Evolutionary conservation across 1,140 invertebrate genomes (phyloP).

Genomic region (Sarcophaga peregrina): DNA sequence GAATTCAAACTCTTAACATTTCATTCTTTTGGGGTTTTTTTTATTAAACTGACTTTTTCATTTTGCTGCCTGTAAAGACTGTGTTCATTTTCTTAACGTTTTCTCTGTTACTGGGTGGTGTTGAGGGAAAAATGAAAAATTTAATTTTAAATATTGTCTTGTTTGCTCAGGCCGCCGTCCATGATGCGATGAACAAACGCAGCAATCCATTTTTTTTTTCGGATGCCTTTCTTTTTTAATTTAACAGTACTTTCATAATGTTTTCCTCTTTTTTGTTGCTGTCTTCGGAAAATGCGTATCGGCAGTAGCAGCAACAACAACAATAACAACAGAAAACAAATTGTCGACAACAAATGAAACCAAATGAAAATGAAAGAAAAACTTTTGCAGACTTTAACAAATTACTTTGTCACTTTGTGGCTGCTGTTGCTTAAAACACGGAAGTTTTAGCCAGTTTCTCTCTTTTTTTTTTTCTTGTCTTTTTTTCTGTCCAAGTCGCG

Average conservation of each 20-base stretch:
- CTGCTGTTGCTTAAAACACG: conserved; percentile 35
- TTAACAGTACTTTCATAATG: not conserved
- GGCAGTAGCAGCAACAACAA: not conserved
- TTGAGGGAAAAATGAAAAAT: not conserved
- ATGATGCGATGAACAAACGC: not conserved
- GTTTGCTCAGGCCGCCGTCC: not conserved
- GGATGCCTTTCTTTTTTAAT: too few species aligned
- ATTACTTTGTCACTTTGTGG: conserved; percentile 39
- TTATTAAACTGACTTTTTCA: not conserved
- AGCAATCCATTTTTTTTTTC: not conserved
- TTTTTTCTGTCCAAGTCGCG: too few species aligned
- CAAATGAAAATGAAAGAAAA: not conserved
- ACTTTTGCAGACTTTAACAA: conserved; percentile 39
- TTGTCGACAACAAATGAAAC: not conserved
- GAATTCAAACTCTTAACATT: not conserved
- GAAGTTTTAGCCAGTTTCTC: conserved; percentile 5
- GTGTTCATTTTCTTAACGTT: not conserved
- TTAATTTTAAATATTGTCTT: conserved; percentile 20
- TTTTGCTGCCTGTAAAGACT: not conserved
- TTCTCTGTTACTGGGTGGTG: not conserved
- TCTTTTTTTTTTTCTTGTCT: not conserved
- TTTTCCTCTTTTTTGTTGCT: not conserved
- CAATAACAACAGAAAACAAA: not conserved
- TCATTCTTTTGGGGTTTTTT: not conserved
- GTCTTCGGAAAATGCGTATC: not conserved